Evolutionary conservation across 2,113 vertebrate species (phyloP), one percentile per base, ranked within the genome.

Genomic region (Ceyx cyanopectus): DNA sequence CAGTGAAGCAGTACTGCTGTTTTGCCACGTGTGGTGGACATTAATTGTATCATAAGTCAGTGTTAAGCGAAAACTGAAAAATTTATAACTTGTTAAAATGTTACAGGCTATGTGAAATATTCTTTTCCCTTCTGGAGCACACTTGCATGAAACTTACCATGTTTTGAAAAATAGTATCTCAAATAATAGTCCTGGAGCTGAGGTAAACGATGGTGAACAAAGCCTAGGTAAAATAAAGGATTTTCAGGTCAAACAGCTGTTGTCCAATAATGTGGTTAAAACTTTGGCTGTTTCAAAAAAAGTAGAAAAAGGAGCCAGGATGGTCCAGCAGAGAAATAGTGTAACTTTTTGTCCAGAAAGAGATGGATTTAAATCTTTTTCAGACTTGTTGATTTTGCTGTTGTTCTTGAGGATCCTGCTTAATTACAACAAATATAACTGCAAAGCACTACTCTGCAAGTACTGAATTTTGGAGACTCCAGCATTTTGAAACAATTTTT

Each of bases 61-160:
- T 23, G 10, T 50, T 21, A 41, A 32, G 14, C 21, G 45, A 46
- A 70, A 62, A 34, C 6, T 5, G 77, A 60, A 4, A 24, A 37
- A 41, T 78, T 70, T 15, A 63, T 53, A 67, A 51, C 41, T 61
- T 50, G 4, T 13, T 78, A 37, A 70, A 79, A 75, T 45, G 30
- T 69, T 27, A 41, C 0, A 0, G 27, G 16, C 65, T 58, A 1
- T 69, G 29, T 61, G 29, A 76, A 88, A 19, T 65, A 18, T 37
- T 37, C 23, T 77, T 81, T 18, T 74, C 14, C 17, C 27, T 23
- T 56, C 7, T 69, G 77, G 40, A 66, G 17, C 19, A 80, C 14
- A n/a, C 15, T 21, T 70, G 7, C 19, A 10, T 6, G 11, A 51
- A 83, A 53, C 14, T n/a, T 69, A 7, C 9, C 43, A 13, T 48